Conservation (phyloP, 1,140 invertebrate genomes). For the Agrypnia vestita region DNA sequence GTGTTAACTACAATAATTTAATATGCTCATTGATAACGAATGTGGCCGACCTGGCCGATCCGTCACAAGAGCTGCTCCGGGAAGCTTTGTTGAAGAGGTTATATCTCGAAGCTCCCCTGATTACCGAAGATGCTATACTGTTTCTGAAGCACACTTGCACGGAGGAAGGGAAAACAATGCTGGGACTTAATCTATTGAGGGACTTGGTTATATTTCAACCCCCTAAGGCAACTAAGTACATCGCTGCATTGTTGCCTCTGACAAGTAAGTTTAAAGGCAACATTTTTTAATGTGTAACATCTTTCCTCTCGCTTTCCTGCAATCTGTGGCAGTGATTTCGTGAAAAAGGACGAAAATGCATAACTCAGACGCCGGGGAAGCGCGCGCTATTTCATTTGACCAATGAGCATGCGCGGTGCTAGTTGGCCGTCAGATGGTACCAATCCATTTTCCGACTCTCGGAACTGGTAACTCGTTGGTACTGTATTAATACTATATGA, state of each 20-base stretch:
- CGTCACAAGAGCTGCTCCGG: conserved; percentile 72
- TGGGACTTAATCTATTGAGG: conserved; percentile 84
- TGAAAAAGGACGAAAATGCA: too few relatives aligned
- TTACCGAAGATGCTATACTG: conserved; percentile 92
- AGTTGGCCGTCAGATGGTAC: too few relatives aligned
- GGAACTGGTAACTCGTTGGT: too few relatives aligned
- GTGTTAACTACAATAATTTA: conserved; percentile 88
- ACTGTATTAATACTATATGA: too few relatives aligned
- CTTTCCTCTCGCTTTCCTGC: too few relatives aligned
- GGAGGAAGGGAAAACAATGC: conserved; percentile 77
- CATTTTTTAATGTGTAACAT: too few relatives aligned
- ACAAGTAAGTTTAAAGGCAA: conserved; percentile 65
- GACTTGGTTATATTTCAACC: conserved; percentile 88
- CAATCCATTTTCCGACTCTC: too few relatives aligned
- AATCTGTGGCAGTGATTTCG: too few relatives aligned
- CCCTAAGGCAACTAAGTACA: conserved; percentile 75
- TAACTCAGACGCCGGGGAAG: too few relatives aligned
- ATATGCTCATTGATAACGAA: conserved; percentile 84
- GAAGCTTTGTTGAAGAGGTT: conserved; percentile 82
- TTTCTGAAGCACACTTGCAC: conserved; percentile 86
- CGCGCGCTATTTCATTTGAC: too few relatives aligned
- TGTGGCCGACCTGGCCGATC: conserved; percentile 75
- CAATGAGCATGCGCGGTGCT: too few relatives aligned
- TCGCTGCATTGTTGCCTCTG: conserved; percentile 65
- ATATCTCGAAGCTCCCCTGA: conserved; percentile 91